These are phyloP conservation scores for Montipora efflorescens DNA, from an alignment of 64 coral and sea anemone species.

Conservation along the genomic window DNA sequence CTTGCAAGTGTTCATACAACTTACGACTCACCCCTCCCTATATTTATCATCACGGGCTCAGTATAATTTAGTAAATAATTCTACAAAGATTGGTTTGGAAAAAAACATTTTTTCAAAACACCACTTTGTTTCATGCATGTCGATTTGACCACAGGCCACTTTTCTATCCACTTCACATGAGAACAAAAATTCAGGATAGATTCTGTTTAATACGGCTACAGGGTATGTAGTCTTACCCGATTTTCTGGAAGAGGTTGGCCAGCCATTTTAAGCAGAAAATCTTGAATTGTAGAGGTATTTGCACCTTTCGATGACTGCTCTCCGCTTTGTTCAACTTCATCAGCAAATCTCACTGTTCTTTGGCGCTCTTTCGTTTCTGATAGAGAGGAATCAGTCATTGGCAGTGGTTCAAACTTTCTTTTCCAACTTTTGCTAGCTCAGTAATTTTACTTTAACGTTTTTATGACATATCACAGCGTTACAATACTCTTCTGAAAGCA, in stretches of 20 bases:
- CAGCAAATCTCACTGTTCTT: slow-evolving; percentile 70
- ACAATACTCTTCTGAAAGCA: too few species aligned
- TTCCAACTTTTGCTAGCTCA: neutral
- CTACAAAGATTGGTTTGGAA: too few species aligned
- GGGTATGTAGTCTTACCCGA: neutral
- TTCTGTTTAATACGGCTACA: neutral
- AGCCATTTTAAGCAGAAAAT: slow-evolving; percentile 90
- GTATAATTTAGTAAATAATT: too few species aligned
- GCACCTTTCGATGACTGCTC: slow-evolving; percentile 15
- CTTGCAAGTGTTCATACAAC: too few species aligned
- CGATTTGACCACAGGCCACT: too few species aligned
- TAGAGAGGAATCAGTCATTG: neutral
- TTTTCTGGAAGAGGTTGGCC: slow-evolving; percentile 82
- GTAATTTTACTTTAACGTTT: neutral
- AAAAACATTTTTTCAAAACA: too few species aligned
- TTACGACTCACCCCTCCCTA: too few species aligned
- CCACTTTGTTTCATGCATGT: too few species aligned
- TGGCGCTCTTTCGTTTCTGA: slow-evolving; percentile 30
- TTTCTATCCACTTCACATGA: too few species aligned
- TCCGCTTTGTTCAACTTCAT: slow-evolving; percentile 50
- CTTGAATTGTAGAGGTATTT: slow-evolving; percentile 78
- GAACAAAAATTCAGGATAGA: too few species aligned
- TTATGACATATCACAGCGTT: too few species aligned
- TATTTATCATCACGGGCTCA: too few species aligned
- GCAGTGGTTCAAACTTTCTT: neutral